These are phyloP conservation scores for Bos indicus DNA, from an alignment of 2,113 vertebrate species.

Conservation along the genomic window DNA sequence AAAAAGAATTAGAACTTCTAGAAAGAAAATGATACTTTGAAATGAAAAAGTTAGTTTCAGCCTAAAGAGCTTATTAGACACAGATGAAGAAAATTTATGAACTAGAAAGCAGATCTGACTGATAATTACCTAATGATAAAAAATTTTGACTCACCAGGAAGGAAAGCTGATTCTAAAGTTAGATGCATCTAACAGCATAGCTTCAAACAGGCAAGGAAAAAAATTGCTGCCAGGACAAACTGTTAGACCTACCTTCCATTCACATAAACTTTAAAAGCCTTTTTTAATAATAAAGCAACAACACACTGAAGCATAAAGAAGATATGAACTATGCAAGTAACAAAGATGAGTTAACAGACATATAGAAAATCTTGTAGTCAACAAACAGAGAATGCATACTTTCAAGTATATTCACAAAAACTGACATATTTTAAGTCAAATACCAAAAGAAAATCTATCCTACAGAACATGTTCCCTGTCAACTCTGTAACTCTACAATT, in stretches of 20 bases:
- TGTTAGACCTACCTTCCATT: background rate
- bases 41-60: background rate
- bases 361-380: background rate
- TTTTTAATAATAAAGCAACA: background rate
- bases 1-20: background rate
- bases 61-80: background rate
- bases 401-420: background rate
- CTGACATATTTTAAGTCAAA: background rate
- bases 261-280: background rate
- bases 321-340: background rate
- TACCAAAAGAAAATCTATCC: background rate
- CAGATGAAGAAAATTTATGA: background rate
- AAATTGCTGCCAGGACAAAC: background rate
- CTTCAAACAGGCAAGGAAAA: background rate
- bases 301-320: background rate
- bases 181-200: background rate
- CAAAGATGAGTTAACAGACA: background rate
- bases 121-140: background rate
- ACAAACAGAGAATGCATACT: background rate
- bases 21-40: background rate
- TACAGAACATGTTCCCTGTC: background rate
- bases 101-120: background rate
- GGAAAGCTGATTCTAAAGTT: conserved; percentile 4
- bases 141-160: background rate
- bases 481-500: background rate